Evolutionary conservation across 1,140 invertebrate genomes (phyloP).

Genomic region (Microvelia longipes): DNA sequence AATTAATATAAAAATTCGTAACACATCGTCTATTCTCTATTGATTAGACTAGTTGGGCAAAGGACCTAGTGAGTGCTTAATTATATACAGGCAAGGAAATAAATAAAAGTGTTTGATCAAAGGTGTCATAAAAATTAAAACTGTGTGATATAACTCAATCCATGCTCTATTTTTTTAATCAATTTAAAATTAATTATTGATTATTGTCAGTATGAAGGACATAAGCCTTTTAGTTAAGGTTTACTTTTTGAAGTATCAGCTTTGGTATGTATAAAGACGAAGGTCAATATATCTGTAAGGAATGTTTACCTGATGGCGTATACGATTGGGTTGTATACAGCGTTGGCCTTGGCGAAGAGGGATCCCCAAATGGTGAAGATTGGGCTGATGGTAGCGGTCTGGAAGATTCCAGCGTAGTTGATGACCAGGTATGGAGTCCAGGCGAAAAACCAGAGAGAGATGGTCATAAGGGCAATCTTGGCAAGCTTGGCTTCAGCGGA

Average conservation of each 20-base stretch:
- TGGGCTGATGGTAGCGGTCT: conserved; percentile 45
- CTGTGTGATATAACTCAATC: no score
- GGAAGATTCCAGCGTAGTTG: conserved; percentile 58
- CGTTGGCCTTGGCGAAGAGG: conserved; percentile 60
- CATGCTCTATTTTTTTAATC: no score
- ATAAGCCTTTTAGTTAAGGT: no score
- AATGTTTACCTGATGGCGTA: conserved; percentile 55
- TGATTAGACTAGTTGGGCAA: background rate
- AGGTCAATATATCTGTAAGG: no score
- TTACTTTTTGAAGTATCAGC: no score
- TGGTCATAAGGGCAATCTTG: conserved; percentile 66
- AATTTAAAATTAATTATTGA: no score
- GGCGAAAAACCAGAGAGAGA: conserved; percentile 66
- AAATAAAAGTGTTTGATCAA: no score
- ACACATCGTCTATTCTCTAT: background rate
- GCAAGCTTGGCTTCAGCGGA: conserved; percentile 60
- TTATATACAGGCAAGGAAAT: no score
- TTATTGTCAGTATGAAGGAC: no score
- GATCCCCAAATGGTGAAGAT: conserved; percentile 62
- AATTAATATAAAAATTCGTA: no score
- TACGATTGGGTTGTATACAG: conserved; percentile 66
- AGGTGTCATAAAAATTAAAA: no score
- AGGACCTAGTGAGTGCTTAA: background rate
- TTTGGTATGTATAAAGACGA: no score
- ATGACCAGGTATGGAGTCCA: conserved; percentile 74